These are phyloP conservation scores for Xestoiulus laeticollis DNA, from an alignment of 2,888 invertebrate genomes.

Conservation along the genomic window DNA sequence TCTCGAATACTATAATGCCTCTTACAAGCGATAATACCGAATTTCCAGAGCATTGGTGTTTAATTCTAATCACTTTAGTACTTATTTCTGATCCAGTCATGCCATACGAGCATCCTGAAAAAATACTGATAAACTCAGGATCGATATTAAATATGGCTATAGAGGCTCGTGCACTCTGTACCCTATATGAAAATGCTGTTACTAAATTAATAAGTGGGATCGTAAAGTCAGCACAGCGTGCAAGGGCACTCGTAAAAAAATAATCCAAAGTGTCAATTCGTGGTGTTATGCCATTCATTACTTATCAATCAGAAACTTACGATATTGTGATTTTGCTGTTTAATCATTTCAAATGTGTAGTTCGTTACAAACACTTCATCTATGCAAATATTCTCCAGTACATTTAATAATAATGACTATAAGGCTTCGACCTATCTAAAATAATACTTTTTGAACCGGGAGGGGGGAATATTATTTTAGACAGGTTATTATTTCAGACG, in stretches of 20 bases:
- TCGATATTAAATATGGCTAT: not conserved
- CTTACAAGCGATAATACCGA: not conserved
- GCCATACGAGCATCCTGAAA: not conserved
- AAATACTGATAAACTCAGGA: not conserved
- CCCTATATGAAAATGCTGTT: not conserved
- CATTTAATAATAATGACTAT: too few relatives aligned
- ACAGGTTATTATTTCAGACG: too few relatives aligned
- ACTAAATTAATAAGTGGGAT: not conserved
- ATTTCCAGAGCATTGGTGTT: not conserved
- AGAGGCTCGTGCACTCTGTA: not conserved
- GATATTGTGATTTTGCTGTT: too few relatives aligned
- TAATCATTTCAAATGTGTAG: too few relatives aligned
- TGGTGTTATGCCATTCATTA: too few relatives aligned
- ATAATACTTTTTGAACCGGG: too few relatives aligned
- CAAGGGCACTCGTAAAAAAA: not conserved
- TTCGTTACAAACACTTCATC: too few relatives aligned
- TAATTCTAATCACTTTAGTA: not conserved
- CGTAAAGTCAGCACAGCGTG: not conserved
- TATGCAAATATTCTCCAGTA: too few relatives aligned
- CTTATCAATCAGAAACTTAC: too few relatives aligned
- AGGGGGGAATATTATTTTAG: too few relatives aligned
- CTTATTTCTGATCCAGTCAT: not conserved
- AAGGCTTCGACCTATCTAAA: too few relatives aligned
- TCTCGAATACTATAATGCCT: not conserved
- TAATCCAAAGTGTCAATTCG: not conserved